Evolutionary conservation across 1,140 invertebrate genomes (phyloP).

Genomic region (Pygmarrhopalites habei): DNA sequence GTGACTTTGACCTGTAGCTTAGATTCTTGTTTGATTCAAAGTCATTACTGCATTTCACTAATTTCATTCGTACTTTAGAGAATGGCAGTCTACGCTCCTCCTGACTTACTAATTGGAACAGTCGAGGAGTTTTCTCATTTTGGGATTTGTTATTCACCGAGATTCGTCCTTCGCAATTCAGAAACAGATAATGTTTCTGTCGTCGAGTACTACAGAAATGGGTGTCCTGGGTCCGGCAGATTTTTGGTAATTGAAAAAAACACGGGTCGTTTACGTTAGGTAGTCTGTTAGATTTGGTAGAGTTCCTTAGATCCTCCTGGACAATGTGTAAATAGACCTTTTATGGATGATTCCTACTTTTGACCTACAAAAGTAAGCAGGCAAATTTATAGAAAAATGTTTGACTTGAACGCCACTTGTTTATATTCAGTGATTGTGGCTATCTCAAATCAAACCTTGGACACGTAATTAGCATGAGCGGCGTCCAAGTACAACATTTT

Average conservation of each 20-base stretch:
- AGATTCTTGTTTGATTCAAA: neutral
- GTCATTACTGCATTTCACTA: neutral
- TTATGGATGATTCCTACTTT: neutral
- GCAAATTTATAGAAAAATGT: too few relatives aligned
- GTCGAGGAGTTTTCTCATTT: slow-evolving; percentile 18
- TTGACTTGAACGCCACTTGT: too few relatives aligned
- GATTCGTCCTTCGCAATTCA: slow-evolving; percentile 22
- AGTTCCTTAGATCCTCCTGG: neutral
- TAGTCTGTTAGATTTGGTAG: neutral
- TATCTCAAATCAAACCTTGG: too few relatives aligned
- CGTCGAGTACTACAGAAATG: slow-evolving; percentile 5
- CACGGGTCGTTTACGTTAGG: neutral
- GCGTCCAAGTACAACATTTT: too few relatives aligned
- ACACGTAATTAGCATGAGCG: too few relatives aligned
- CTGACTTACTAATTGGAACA: slow-evolving; percentile 18
- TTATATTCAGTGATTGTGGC: too few relatives aligned
- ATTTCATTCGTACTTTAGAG: slow-evolving; percentile 2
- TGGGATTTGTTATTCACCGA: slow-evolving; percentile 11
- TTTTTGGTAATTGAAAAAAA: neutral
- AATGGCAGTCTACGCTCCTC: slow-evolving; percentile 23
- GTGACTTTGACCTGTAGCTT: neutral
- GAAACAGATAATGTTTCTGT: slow-evolving; percentile 20
- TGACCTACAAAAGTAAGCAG: too few relatives aligned
- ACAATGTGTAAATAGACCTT: neutral
- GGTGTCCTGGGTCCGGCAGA: neutral